Evolutionary conservation across 2,797 vertebrate genomes (phyloP), one percentile per base, ranked within the genome.

Genomic region (Anolis apletophallus): DNA sequence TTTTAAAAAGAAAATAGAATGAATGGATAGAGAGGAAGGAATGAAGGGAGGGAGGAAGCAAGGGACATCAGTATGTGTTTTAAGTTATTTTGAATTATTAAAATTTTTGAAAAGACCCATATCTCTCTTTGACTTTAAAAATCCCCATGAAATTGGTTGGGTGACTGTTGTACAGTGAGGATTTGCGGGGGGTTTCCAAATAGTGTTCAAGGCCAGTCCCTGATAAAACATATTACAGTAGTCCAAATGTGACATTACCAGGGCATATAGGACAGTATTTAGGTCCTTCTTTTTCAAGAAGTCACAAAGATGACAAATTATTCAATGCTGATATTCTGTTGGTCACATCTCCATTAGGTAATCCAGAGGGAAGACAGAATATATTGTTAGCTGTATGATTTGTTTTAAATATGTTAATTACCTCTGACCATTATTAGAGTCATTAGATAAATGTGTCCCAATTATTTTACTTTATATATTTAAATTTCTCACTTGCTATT

Each of bases 21-120:
- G 46, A 46, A 46, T 46, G 46, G 46, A 46, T 46, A 6, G 10
- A 29, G 10, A 29, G 12, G 26, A 3, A 64, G 1, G 61, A 21
- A 59, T 6, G 54, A 3, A 59, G 19, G 19, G 55, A 57, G 19
- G 19, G 19, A 17, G 19, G 19, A 57, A 57, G 6, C 17, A 19
- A 10, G 23, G 92, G 88, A 88, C 85, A 89, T 88, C 84, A 91
- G 87, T 40, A 40, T 46, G 36, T 61, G 19, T 23, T 57, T 26
- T 64, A 6, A 46, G 11, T 57, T 34, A 78, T 23, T n/a, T 34
- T 69, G 68, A 29, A 9, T 9, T 64, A 64, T 64, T 29, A 12
- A 29, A 29, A 36, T 72, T 40, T 72, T 72, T 36, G 14, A 59
- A 46, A 46, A 64, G 0, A 3, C 57, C 26, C 55, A 32, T 77